Evolutionary conservation across 2,797 vertebrate species (phyloP).

Genomic region (Danio kyathit): DNA sequence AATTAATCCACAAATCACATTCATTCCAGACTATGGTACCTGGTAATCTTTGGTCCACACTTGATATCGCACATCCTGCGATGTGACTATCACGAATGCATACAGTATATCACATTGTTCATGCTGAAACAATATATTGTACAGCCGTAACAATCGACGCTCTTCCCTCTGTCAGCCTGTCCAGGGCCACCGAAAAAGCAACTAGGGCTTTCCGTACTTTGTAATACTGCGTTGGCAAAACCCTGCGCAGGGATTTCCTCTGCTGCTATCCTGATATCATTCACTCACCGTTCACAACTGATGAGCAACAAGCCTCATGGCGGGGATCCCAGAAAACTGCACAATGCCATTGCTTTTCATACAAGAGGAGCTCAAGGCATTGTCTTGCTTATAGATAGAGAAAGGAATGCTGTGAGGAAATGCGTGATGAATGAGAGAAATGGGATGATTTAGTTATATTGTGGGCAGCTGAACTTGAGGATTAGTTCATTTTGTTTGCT

Average conservation of each 20-base stretch:
- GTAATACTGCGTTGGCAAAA: constrained; percentile 46
- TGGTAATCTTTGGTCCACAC: too few species aligned
- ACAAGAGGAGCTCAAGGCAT: constrained; percentile 14
- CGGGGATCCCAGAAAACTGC: constrained; percentile 28
- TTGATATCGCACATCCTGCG: too few species aligned
- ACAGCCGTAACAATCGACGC: constrained; percentile 8
- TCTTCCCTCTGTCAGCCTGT: constrained; percentile 50
- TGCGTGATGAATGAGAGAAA: constrained; percentile 25
- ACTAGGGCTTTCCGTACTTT: constrained; percentile 67
- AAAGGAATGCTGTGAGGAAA: constrained; percentile 33
- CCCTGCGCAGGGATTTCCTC: constrained; percentile 76
- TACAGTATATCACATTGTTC: constrained; percentile 20
- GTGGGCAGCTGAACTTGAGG: constrained; percentile 19
- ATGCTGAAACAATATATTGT: constrained; percentile 42
- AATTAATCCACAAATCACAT: too few species aligned
- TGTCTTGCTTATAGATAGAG: constrained; percentile 27
- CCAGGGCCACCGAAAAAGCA: constrained; percentile 55
- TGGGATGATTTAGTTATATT: constrained; percentile 30
- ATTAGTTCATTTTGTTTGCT: constrained; percentile 20
- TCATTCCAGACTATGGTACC: too few species aligned
- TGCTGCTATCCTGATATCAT: constrained; percentile 54
- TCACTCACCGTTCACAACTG: constrained; percentile 31
- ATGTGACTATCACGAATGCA: too few species aligned
- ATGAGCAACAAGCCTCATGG: constrained; percentile 27
- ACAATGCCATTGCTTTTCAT: constrained; percentile 24